Evolutionary conservation across 2,113 vertebrate genomes (phyloP).

Genomic region (Marmota monax): DNA sequence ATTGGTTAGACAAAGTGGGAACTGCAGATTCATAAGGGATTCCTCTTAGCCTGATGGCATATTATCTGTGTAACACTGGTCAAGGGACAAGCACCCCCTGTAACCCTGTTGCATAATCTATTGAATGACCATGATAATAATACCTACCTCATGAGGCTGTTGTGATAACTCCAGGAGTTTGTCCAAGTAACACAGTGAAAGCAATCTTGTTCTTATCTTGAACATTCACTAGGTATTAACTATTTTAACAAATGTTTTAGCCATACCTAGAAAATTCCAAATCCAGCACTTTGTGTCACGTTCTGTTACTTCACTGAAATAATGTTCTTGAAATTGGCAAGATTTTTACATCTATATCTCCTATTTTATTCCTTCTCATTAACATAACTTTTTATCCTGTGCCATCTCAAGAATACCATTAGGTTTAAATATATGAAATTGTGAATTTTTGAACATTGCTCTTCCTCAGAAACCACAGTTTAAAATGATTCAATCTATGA

Average conservation of each 20-base stretch:
- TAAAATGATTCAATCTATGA: not conserved
- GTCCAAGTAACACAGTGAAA: not conserved
- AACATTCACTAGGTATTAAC: not conserved
- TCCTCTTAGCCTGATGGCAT: not conserved
- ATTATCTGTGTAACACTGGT: not conserved
- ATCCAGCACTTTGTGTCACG: not conserved
- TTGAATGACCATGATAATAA: not conserved
- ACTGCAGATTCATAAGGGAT: not conserved
- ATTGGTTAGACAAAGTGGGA: not conserved
- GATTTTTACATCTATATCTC: not conserved
- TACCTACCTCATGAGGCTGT: not conserved
- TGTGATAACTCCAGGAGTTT: not conserved
- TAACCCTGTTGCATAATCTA: not conserved
- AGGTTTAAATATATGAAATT: not conserved
- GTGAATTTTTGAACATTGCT: not conserved
- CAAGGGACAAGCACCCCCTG: not conserved
- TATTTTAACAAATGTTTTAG: not conserved
- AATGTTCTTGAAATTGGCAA: not conserved
- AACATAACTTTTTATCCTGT: not conserved
- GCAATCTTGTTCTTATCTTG: not conserved
- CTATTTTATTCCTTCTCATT: not conserved
- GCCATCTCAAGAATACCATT: not conserved
- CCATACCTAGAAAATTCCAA: not conserved
- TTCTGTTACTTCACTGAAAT: not conserved
- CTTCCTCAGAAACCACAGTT: not conserved